These are phyloP conservation scores for Drosophila suboccidentalis DNA, from an alignment of 2,888 invertebrate species.

Conservation along the genomic window DNA sequence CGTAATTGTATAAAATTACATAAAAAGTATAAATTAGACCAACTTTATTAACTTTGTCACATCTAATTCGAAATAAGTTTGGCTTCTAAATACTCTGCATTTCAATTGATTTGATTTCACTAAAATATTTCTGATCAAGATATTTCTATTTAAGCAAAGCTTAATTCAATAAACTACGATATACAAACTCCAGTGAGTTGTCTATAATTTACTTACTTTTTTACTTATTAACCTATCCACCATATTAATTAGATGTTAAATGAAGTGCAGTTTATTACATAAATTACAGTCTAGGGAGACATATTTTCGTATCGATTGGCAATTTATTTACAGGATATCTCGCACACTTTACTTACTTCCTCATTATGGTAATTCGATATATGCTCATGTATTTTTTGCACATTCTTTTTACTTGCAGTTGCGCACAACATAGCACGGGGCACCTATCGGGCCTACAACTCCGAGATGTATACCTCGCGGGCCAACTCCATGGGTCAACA, in stretches of 20 bases:
- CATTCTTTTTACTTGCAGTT: conserved; percentile 50
- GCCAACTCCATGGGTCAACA: conserved; percentile 45
- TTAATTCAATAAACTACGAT: too few relatives aligned
- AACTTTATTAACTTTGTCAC: too few relatives aligned
- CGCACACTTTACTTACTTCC: background rate
- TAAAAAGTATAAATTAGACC: too few relatives aligned
- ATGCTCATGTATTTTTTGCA: background rate
- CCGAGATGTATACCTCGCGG: conserved; percentile 54
- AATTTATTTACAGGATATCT: background rate
- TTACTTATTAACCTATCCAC: background rate
- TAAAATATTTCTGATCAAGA: too few relatives aligned
- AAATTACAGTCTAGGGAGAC: background rate
- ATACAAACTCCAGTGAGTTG: too few relatives aligned
- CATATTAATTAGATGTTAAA: background rate
- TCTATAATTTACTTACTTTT: too few relatives aligned
- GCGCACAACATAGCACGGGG: conserved; percentile 60
- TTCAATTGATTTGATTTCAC: too few relatives aligned
- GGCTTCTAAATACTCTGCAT: too few relatives aligned
- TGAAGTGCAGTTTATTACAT: background rate
- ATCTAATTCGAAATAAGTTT: too few relatives aligned
- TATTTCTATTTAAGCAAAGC: too few relatives aligned
- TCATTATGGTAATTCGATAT: background rate
- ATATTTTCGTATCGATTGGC: background rate
- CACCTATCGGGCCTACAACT: conserved; percentile 53
- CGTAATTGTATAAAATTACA: too few relatives aligned